These are phyloP conservation scores for Holothuria scabra DNA, from an alignment of 53 echinoderm and acorn worm species.

Conservation along the genomic window DNA sequence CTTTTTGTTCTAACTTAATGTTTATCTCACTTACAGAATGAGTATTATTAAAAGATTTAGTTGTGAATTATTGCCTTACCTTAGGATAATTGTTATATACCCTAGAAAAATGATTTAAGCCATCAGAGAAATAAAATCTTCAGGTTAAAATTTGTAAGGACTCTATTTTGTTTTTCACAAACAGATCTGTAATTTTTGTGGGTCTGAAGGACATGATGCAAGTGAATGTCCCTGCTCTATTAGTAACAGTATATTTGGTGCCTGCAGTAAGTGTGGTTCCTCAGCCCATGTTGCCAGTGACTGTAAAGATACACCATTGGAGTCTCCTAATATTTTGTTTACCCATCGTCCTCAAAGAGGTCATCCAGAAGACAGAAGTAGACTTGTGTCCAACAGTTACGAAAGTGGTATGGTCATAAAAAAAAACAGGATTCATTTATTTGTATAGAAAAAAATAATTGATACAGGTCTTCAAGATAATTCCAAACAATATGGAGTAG, in stretches of 20 bases:
- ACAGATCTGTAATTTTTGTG: not conserved
- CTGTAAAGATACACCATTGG: not conserved
- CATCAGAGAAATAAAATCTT: too few species aligned
- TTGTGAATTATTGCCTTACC: too few species aligned
- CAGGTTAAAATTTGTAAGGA: too few species aligned
- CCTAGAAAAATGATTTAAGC: too few species aligned
- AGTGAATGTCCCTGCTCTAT: constrained; percentile 1
- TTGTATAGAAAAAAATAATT: not conserved
- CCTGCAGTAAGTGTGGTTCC: constrained; percentile 16
- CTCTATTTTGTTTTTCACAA: too few species aligned
- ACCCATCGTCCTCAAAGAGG: constrained; percentile 58
- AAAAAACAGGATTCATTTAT: not conserved
- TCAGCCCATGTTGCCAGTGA: not conserved
- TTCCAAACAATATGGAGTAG: too few species aligned
- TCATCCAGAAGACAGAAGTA: constrained; percentile 68
- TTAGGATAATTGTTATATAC: too few species aligned
- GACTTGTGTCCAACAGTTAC: constrained; percentile 32
- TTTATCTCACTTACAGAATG: too few species aligned
- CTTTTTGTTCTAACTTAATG: too few species aligned
- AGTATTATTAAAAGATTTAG: too few species aligned
- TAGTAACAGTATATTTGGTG: not conserved
- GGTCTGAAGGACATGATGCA: not conserved
- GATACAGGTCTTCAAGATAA: too few species aligned
- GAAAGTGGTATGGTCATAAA: constrained; percentile 54
- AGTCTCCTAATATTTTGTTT: not conserved